Base-by-base conservation (phyloP, 2,113 vertebrate species). In the Amphilophus citrinellus region DNA sequence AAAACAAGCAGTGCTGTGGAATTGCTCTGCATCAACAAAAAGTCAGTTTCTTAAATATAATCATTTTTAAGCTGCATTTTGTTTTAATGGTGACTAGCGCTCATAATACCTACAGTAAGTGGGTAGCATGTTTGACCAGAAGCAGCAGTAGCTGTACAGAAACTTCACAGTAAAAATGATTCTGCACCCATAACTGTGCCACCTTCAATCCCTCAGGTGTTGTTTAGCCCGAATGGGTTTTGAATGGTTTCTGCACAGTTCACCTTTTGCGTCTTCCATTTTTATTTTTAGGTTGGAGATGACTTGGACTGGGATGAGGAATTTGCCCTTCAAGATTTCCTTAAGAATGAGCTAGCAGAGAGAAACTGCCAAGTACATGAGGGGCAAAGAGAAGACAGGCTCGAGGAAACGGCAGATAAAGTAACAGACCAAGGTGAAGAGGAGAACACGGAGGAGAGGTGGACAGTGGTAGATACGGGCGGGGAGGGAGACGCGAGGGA, bases 241-340 rank as follows among this genome's bases (percentile, higher is more conserved):
- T 39, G 10, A 57, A 63, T 18, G 18, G 47, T 37, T 66, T 66
- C 35, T 32, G 24, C 14, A 20, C 27, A 24, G 59, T 66, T 57
- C 56, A 56, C 3, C 0, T 62, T 39, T 13, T 61, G 66, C 66
- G 2, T 4, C 10, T 65, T 57, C 4, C 4, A 4, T 10, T 44
- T 6, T 14, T 63, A 3, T 39, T 47, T 22, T 81, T 39, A 95
- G 95, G 76, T 90, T 22, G 89, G 85, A 44, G 93, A 94, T 39
- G 95, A 95, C 30, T 87, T 94, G 76, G 93, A 94, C 82, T 94
- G 94, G 94, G 94, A 95, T 2, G 92, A 95, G 79, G 94, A 95
- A 82, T 94, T 95, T 24, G 92, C 88, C 20, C 76, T 95, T 18
- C 92, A 92, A 47, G 93, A 95, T 44, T 92, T 94, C 58, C 80